Base-by-base conservation (phyloP, 2,113 vertebrate species). In the Okapia johnstoni region DNA sequence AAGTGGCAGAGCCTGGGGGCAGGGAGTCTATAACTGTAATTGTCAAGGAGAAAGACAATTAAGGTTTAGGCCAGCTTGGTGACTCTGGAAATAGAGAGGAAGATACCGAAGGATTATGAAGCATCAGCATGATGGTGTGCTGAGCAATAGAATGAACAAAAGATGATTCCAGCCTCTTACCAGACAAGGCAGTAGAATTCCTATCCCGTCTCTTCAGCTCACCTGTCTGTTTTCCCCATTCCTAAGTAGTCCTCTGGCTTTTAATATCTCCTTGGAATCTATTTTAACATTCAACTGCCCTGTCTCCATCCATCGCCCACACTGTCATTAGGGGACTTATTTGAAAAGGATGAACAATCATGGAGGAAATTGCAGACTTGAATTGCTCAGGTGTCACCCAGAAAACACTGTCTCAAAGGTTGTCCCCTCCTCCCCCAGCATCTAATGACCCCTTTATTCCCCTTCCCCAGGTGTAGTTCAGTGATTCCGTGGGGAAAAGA, bases 211-310 rank as follows among this genome's bases (percentile, higher is more conserved):
- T 58, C 46, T 26, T 73, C 15, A 4, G 48, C 84, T 94, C 15
- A 28, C 52, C 25, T 76, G 52, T 70, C 77, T 91, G 13, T 63
- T 73, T 88, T 46, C 48, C 21, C 92, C 28, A 28, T 30, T 79
- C 85, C 63, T 36, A 30, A 30, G 61, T 60, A 76, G 79, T 94
- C 90, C 88, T 30, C 52, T 54, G 48, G 61, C 94, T 97, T 97
- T 97, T 96, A 96, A 97, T 96, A 92, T 85, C 84, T 84, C 48
- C 86, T 97, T 48, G 70, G 85, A 88, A 93, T 96, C 36, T 96
- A 96, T 97, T 98, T 97, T 96, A 97, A 97, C 91, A 93, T 97
- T 97, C 88, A 93, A 90, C 84, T 97, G 96, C 76, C 96, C 96
- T 96, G 92, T 96, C 95, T 96, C 85, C 73, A 81, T 96, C 96